These are phyloP conservation scores for Tricholauxania praeusta DNA, from an alignment of 2,888 invertebrate species.

Conservation along the genomic window DNA sequence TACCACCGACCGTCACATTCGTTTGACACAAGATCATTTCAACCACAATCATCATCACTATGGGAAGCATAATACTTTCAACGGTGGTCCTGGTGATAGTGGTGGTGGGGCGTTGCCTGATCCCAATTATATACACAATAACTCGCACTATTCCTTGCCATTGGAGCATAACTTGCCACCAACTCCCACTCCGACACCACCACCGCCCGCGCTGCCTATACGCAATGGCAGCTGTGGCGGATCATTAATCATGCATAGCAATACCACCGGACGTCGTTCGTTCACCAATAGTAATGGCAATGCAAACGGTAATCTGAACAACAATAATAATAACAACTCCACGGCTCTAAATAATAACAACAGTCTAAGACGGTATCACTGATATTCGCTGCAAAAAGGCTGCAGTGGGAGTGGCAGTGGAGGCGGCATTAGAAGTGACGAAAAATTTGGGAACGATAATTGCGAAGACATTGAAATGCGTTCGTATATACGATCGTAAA, in stretches of 20 bases:
- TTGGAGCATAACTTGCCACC: constrained; percentile 64
- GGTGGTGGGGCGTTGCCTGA: constrained; percentile 43
- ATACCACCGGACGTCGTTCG: constrained; percentile 63
- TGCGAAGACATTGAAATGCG: constrained; percentile 58
- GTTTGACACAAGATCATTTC: constrained; percentile 65
- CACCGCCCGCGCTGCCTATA: constrained; percentile 62
- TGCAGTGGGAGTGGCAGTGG: constrained; percentile 49
- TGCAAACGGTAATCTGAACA: constrained; percentile 47
- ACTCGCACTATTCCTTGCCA: constrained; percentile 66
- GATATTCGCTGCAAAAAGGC: constrained; percentile 59
- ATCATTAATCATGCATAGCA: constrained; percentile 53
- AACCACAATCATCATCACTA: constrained; percentile 58
- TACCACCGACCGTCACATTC: constrained; percentile 57
- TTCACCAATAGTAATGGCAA: constrained; percentile 52
- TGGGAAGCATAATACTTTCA: constrained; percentile 49
- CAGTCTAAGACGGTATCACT: constrained; percentile 64
- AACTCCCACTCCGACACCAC: constrained; percentile 63
- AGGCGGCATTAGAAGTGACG: constrained; percentile 39
- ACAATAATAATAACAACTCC: constrained; percentile 50
- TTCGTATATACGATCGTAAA: constrained; percentile 51
- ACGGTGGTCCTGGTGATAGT: constrained; percentile 33
- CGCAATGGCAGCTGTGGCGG: constrained; percentile 59
- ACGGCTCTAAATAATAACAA: constrained; percentile 54
- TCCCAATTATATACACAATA: constrained; percentile 64
- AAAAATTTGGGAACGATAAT: constrained; percentile 45